Percentiles rank a stretch among this genome's conserved stretches.
phyloP scores from a whole-genome alignment of 2,888 invertebrate genomes.

The Drosophila nigricruria region DNA sequence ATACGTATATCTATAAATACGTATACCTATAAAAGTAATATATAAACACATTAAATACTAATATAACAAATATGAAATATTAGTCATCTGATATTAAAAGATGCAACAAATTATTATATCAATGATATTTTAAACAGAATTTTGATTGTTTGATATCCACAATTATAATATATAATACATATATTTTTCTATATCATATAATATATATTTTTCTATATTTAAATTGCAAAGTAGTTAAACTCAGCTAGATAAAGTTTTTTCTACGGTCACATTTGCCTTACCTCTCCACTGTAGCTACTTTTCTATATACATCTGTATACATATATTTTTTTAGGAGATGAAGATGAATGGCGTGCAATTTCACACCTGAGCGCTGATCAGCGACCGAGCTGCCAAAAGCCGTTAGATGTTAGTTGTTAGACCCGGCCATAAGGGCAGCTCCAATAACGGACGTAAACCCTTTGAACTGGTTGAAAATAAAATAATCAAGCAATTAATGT shows the following conservation, averaged over 20 bases:
- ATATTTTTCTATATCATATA: background rate
- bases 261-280: background rate
- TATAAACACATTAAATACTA: background rate
- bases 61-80: background rate
- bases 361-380: constrained; percentile 74
- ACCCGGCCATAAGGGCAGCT: constrained; percentile 11
- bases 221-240: background rate
- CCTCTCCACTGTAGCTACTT: constrained; percentile 1
- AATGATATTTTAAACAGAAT: background rate
- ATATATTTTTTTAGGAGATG: constrained; percentile 6
- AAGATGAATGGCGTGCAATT: constrained; percentile 69
- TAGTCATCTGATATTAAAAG: background rate
- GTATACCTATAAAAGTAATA: no score
- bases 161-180: no score
- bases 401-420: constrained; percentile 37
- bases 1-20: no score
- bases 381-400: constrained; percentile 52
- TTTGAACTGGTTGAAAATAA: constrained; percentile 36
- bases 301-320: background rate
- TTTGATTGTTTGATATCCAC: background rate
- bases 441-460: constrained; percentile 10
- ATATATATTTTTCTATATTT: background rate
- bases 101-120: background rate
- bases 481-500: constrained; percentile 70
- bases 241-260: background rate